Conservation (phyloP, 2,113 vertebrate species). For the Oncorhynchus tshawytscha region DNA sequence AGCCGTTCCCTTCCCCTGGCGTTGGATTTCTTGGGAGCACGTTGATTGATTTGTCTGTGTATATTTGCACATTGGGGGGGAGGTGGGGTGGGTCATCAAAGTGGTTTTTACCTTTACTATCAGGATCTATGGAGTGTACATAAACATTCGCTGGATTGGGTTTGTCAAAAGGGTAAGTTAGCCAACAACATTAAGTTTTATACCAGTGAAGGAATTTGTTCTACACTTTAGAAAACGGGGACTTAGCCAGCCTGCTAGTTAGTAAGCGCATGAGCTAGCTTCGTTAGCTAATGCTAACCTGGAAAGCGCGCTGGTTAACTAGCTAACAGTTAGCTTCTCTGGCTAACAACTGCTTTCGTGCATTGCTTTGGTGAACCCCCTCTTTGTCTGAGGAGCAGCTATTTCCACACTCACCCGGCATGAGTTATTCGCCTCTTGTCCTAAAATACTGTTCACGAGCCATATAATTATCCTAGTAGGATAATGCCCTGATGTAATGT, state of each 20-base stretch:
- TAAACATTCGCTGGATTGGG: slow-evolving; percentile 50
- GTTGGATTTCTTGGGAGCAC: slow-evolving; percentile 53
- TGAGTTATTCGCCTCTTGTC: too few relatives aligned
- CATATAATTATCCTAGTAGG: too few relatives aligned
- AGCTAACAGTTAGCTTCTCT: neutral
- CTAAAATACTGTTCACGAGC: too few relatives aligned
- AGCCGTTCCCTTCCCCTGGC: slow-evolving; percentile 25
- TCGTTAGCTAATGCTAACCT: neutral
- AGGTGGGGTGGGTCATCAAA: neutral
- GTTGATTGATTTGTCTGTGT: slow-evolving; percentile 53
- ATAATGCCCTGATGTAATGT: neutral
- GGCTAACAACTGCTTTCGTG: slow-evolving; percentile 11
- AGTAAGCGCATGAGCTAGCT: neutral
- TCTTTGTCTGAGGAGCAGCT: slow-evolving; percentile 60
- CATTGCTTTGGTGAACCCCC: slow-evolving; percentile 19
- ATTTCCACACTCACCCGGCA: neutral
- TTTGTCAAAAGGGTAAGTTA: slow-evolving; percentile 62
- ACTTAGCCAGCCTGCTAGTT: neutral
- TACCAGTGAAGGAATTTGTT: slow-evolving; percentile 24
- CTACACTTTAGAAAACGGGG: slow-evolving; percentile 44
- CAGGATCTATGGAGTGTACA: slow-evolving; percentile 68
- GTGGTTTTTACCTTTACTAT: slow-evolving; percentile 35
- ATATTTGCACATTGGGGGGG: slow-evolving; percentile 27
- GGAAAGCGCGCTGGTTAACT: neutral
- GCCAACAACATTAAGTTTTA: neutral